Percentiles rank a stretch among this genome's conserved stretches.
Evolutionary conservation across 2,113 vertebrate species (phyloP).

Genomic region (Pitta sordida): DNA sequence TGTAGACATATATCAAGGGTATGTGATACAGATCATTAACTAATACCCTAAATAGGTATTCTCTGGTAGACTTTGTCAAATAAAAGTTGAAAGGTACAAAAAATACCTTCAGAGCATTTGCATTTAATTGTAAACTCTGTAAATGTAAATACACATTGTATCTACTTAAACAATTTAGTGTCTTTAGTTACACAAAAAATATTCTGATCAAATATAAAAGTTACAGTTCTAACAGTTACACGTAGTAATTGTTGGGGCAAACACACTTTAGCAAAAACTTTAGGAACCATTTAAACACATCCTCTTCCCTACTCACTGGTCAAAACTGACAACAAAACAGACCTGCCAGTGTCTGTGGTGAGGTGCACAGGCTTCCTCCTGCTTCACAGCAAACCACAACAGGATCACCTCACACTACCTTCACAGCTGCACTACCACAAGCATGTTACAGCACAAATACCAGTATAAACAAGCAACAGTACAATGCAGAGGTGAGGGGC

Average conservation of each 20-base stretch:
- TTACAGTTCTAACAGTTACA: not conserved
- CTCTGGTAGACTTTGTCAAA: not conserved
- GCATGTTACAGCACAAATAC: not conserved
- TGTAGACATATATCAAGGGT: not conserved
- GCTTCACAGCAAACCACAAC: not conserved
- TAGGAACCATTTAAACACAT: not conserved
- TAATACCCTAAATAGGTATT: not conserved
- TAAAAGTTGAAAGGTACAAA: not conserved
- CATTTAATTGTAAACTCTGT: not conserved
- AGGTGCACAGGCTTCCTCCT: not conserved
- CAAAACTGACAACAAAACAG: not conserved
- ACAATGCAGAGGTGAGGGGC: accelerated
- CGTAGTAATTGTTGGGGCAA: not conserved
- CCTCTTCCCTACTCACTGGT: not conserved
- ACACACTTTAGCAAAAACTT: not conserved
- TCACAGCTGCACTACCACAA: not conserved
- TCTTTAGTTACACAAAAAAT: not conserved
- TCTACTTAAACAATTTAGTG: not conserved
- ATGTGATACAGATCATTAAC: not conserved
- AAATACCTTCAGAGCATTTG: not conserved
- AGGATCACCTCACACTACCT: not conserved
- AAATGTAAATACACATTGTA: not conserved
- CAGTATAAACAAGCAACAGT: not conserved
- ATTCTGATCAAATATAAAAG: not conserved
- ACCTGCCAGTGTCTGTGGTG: not conserved